These are phyloP conservation scores for Zosterops lateralis DNA, from an alignment of 2,113 vertebrate species.

Conservation along the genomic window DNA sequence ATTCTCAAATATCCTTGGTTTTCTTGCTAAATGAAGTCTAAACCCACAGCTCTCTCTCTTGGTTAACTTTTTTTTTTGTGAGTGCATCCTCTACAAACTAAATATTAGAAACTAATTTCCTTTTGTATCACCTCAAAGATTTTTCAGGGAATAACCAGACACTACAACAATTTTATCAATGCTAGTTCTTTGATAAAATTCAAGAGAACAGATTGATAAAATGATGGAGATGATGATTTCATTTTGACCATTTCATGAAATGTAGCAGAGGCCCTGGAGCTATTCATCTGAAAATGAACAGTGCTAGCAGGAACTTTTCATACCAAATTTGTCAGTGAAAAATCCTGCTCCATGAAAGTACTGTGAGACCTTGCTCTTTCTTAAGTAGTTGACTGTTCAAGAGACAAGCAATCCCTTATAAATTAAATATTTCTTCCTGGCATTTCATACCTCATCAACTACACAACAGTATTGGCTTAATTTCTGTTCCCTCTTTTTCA, in stretches of 20 bases:
- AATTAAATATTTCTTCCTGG: not conserved
- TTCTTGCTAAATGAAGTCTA: not conserved
- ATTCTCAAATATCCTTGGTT: not conserved
- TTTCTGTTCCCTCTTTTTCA: not conserved
- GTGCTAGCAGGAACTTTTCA: not conserved
- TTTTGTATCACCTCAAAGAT: not conserved
- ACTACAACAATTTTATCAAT: not conserved
- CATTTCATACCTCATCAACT: not conserved
- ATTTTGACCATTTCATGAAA: not conserved
- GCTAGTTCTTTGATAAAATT: not conserved
- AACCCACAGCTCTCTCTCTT: not conserved
- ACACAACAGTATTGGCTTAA: not conserved
- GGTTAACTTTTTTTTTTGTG: not conserved
- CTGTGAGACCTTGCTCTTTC: not conserved
- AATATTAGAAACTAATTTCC: not conserved
- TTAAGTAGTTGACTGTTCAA: not conserved
- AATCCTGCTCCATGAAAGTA: not conserved
- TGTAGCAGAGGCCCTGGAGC: accelerated
- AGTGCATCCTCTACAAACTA: not conserved
- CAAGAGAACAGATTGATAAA: not conserved
- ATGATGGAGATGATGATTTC: not conserved
- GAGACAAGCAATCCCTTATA: not conserved
- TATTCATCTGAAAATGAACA: not conserved
- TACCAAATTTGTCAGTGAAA: not conserved
- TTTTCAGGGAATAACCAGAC: not conserved